Conservation (phyloP, 2,113 vertebrate species). For the Perccottus glenii region DNA sequence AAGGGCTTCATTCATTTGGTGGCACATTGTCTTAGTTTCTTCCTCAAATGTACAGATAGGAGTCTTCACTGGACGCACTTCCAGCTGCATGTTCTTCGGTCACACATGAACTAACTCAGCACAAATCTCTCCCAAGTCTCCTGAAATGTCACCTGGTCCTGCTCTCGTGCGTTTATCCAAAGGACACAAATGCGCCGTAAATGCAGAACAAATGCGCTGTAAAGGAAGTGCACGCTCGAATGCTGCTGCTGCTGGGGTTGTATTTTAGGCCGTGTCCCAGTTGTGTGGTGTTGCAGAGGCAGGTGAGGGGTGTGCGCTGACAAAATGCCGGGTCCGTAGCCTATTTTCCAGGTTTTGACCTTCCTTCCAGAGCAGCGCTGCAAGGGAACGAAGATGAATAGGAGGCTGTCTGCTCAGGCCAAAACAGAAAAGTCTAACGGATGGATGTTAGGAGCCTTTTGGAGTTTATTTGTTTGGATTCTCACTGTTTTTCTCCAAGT, state of each 20-base stretch:
- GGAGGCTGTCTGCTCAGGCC: slow-evolving; percentile 29
- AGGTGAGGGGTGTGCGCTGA: slow-evolving; percentile 64
- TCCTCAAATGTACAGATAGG: too few species aligned
- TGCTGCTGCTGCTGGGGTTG: slow-evolving; percentile 43
- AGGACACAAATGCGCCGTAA: slow-evolving; percentile 46
- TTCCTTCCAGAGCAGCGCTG: slow-evolving; percentile 46
- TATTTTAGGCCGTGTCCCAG: slow-evolving; percentile 62
- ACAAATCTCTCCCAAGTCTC: background rate
- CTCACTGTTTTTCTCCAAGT: background rate
- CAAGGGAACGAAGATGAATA: slow-evolving; percentile 66
- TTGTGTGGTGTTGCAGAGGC: slow-evolving; percentile 47
- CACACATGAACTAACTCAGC: background rate
- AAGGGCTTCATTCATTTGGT: too few species aligned
- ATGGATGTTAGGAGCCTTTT: slow-evolving; percentile 36
- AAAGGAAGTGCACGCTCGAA: slow-evolving; percentile 9
- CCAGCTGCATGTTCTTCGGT: too few species aligned
- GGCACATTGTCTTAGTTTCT: too few species aligned
- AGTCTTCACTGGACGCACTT: too few species aligned
- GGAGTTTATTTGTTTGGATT: slow-evolving; percentile 11
- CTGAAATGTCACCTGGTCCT: slow-evolving; percentile 49
- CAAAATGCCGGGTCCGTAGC: slow-evolving; percentile 58
- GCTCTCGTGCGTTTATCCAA: slow-evolving; percentile 1
- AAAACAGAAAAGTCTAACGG: background rate
- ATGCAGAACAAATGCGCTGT: slow-evolving; percentile 48
- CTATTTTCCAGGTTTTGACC: slow-evolving; percentile 70